Base-by-base conservation (phyloP, 2,113 vertebrate genomes). In the Ciconia boyciana region DNA sequence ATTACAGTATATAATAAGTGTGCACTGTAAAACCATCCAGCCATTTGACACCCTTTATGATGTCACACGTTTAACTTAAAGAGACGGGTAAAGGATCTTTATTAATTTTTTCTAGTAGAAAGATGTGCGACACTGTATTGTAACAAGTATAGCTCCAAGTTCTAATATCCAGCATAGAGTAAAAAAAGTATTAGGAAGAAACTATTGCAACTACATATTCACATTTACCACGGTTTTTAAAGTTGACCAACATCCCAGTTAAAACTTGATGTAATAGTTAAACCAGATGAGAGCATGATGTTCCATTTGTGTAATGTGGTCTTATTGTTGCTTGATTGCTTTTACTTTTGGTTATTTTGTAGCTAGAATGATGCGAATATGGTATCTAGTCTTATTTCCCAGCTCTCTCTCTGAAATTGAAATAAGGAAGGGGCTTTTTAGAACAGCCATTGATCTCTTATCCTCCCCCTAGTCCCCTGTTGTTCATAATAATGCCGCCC, bases 1-100 rank as follows among this genome's bases (percentile, higher is more conserved):
- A 97, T 97, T 98, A 98, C 98, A 97, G 77, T 97, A 97, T 97
- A 97, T 97, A 96, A 97, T 98, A 98, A 98, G 98, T 98, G 98
- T 98, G 98, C 98, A 98, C 98, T 98, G 98, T 98, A 98, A 98
- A 98, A 98, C 98, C 98, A 98, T 98, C 98, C 98, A 98, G 98
- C 98, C 98, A 98, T 98, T 98, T 98, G 98, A 98, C 97, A 98
- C 98, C 98, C 98, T 98, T 98, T 98, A 98, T 98, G 98, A 98
- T 98, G 98, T 98, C 98, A 98, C 98, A 98, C 94, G 90, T 98
- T 98, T 98, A 98, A 98, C 98, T 98, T 98, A 98, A 98, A 98
- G 98, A 98, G 98, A 98, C 98, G 97, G 98, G 98, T 98, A 98
- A 98, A 98, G 98, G 98, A 98, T 98, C 98, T 98, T 98, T 97